phyloP scores from a whole-genome alignment of 2,888 invertebrate genomes.

The Agelastica alni region DNA sequence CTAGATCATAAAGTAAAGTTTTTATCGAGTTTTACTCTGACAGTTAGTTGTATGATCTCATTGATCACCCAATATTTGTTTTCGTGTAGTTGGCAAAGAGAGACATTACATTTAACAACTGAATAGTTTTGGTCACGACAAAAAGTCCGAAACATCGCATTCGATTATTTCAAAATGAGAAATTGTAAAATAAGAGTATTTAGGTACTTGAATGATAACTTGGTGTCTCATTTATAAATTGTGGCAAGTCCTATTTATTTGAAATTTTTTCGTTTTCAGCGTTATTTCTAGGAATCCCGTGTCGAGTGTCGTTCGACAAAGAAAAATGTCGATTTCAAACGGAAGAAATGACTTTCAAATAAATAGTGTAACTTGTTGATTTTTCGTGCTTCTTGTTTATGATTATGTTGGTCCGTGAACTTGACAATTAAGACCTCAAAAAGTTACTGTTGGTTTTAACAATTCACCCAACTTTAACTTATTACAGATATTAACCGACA shows the following conservation, averaged over 20 bases:
- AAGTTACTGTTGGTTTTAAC: conserved; percentile 59
- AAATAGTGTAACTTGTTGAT: not conserved
- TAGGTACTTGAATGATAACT: conserved; percentile 12
- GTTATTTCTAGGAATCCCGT: not conserved
- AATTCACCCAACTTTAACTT: conserved; percentile 53
- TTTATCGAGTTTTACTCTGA: too few species aligned
- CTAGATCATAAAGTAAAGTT: too few species aligned
- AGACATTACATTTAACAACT: too few species aligned
- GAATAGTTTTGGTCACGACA: too few species aligned
- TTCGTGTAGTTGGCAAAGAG: too few species aligned
- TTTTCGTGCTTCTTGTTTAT: conserved; percentile 41
- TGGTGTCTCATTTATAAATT: conserved; percentile 7
- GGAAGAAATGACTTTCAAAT: not conserved
- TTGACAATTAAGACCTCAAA: conserved; percentile 57
- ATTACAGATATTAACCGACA: conserved; percentile 42
- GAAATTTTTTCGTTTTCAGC: not conserved
- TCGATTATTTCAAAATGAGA: too few species aligned
- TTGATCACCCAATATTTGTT: too few species aligned
- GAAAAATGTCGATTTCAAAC: not conserved
- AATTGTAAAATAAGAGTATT: too few species aligned
- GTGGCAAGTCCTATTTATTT: not conserved
- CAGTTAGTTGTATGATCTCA: too few species aligned
- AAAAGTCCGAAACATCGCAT: too few species aligned
- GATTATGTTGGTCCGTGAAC: conserved; percentile 47
- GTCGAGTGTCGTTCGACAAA: too few species aligned